phyloP scores from a whole-genome alignment of 2,113 vertebrate species.

The Mormyrus lacerda region DNA sequence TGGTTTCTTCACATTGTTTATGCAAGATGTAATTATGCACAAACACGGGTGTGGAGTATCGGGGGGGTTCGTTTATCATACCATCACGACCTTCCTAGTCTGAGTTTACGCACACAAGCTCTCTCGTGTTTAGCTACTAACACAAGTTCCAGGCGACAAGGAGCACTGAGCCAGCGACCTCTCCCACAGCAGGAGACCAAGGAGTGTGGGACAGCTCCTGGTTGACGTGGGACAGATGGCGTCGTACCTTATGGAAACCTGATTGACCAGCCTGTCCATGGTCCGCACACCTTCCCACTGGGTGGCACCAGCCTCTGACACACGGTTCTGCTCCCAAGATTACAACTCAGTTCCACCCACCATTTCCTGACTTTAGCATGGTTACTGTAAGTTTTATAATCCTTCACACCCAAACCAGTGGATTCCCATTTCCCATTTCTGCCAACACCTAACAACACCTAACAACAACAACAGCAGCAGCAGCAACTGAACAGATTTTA shows the following conservation, averaged over 20 bases:
- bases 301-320: neutral
- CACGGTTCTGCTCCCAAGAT: neutral
- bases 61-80: neutral
- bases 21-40: constrained; percentile 3
- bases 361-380: neutral
- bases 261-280: neutral
- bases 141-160: neutral
- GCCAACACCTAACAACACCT: neutral
- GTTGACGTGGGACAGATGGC: neutral
- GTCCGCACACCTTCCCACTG: neutral
- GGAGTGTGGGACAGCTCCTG: neutral
- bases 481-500: neutral
- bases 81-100: neutral
- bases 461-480: neutral
- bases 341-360: neutral
- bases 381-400: neutral
- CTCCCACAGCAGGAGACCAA: neutral
- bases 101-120: neutral
- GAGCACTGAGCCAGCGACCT: neutral
- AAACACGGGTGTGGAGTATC: neutral
- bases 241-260: neutral
- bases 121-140: neutral
- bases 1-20: neutral
- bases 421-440: neutral
- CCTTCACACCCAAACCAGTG: neutral